Evolutionary conservation across 2,888 invertebrate species (phyloP).

Genomic region (Polyommatus icarus): DNA sequence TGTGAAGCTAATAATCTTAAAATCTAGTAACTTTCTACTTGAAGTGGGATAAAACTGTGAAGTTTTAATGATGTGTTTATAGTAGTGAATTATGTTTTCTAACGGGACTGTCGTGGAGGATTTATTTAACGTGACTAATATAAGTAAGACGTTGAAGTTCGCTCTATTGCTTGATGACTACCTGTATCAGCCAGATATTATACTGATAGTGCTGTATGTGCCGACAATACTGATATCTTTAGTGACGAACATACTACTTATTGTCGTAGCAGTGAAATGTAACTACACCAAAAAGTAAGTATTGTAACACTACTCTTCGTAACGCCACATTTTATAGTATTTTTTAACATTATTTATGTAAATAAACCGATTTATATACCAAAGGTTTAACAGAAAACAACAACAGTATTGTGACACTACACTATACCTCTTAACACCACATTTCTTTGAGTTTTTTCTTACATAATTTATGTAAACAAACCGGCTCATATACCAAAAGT

Average conservation of each 20-base stretch:
- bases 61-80: background rate
- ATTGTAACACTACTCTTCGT: too few species aligned
- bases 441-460: too few species aligned
- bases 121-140: constrained; percentile 44
- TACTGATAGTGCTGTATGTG: constrained; percentile 82
- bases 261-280: constrained; percentile 84
- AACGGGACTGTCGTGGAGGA: constrained; percentile 19
- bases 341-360: too few species aligned
- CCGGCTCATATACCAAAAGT: too few species aligned
- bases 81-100: constrained; percentile 11
- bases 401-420: too few species aligned
- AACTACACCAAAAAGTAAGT: constrained; percentile 85
- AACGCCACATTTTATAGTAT: too few species aligned
- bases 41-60: background rate
- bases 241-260: constrained; percentile 83
- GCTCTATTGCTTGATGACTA: constrained; percentile 60
- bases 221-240: constrained; percentile 83
- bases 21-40: background rate
- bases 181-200: constrained; percentile 65
- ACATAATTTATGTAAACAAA: too few species aligned
- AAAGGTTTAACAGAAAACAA: too few species aligned
- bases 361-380: too few species aligned
- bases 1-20: background rate
- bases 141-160: constrained; percentile 54
- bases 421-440: too few species aligned